These are phyloP conservation scores for Penaeus vannamei DNA, from an alignment of 1,140 invertebrate species.

Conservation along the genomic window DNA sequence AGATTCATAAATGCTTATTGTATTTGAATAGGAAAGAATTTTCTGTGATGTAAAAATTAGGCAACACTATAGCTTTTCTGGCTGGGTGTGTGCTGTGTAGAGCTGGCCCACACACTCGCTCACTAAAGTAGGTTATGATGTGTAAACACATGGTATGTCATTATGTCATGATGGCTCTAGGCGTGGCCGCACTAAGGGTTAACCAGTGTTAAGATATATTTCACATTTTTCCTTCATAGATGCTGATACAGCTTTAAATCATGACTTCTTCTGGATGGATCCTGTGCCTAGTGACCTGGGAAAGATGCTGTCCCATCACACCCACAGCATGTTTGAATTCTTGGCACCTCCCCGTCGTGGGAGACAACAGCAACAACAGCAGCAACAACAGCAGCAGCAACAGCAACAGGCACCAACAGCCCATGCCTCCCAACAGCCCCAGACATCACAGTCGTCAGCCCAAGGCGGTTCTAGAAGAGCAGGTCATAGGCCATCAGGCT, in stretches of 20 bases:
- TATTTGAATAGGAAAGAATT: too few relatives aligned
- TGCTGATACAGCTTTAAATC: slow-evolving; percentile 93
- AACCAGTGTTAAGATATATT: background rate
- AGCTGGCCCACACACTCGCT: too few relatives aligned
- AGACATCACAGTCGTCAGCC: slow-evolving; percentile 35
- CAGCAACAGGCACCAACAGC: slow-evolving; percentile 36
- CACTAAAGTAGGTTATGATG: too few relatives aligned
- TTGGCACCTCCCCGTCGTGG: slow-evolving; percentile 79
- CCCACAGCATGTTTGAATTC: slow-evolving; percentile 97
- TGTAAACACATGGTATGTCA: too few relatives aligned
- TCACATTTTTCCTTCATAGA: slow-evolving; percentile 73
- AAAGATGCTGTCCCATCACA: slow-evolving; percentile 94
- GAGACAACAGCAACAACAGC: slow-evolving; percentile 64
- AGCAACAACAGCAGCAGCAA: slow-evolving; percentile 55
- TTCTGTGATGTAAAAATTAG: too few relatives aligned
- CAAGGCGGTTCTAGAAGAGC: slow-evolving; percentile 49
- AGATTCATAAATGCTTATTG: too few relatives aligned
- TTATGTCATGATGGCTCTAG: too few relatives aligned
- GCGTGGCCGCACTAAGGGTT: too few relatives aligned
- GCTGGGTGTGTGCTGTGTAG: too few relatives aligned
- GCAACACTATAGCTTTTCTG: too few relatives aligned
- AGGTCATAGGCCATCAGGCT: slow-evolving; percentile 51
- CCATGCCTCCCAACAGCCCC: slow-evolving; percentile 49
- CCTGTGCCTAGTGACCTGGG: slow-evolving; percentile 93
- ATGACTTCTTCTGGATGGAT: slow-evolving; percentile 98